These are phyloP conservation scores for Esox masquinongy DNA, from an alignment of 2,797 vertebrate species.

Conservation along the genomic window DNA sequence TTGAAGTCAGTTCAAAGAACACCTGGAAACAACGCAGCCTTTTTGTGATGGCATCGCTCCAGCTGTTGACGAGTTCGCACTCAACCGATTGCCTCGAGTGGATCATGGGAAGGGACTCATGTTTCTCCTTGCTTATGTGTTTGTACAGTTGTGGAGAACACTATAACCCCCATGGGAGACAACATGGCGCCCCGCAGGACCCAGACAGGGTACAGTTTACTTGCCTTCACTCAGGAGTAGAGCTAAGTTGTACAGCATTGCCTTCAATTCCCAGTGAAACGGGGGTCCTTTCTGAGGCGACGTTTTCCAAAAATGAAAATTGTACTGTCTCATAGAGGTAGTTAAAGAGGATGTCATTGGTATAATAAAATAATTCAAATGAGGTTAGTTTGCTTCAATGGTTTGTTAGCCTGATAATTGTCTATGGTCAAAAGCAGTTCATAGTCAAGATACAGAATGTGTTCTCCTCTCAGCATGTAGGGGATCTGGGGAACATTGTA, in stretches of 20 bases:
- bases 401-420: no score
- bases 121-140: neutral
- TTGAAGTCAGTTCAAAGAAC: neutral
- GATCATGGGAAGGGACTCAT: neutral
- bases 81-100: constrained; percentile 1
- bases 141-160: constrained; percentile 88
- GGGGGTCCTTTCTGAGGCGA: neutral
- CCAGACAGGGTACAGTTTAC: constrained; percentile 69
- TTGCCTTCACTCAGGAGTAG: neutral
- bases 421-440: neutral
- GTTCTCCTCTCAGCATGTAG: constrained; percentile 76
- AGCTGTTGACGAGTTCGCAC: neutral
- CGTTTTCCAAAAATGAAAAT: neutral
- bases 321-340: neutral
- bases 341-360: neutral
- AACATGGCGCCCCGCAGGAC: constrained; percentile 83
- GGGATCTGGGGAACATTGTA: constrained; percentile 87
- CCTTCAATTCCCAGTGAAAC: neutral
- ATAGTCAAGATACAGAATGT: neutral
- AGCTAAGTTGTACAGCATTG: neutral
- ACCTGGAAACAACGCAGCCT: neutral
- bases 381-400: neutral
- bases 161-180: constrained; percentile 81
- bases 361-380: neutral
- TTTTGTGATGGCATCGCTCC: neutral